Evolutionary conservation across 92 coral and sea anemone genomes (phyloP), one percentile per base, ranked within the genome.

Genomic region (Umimayanthus chanpuru): DNA sequence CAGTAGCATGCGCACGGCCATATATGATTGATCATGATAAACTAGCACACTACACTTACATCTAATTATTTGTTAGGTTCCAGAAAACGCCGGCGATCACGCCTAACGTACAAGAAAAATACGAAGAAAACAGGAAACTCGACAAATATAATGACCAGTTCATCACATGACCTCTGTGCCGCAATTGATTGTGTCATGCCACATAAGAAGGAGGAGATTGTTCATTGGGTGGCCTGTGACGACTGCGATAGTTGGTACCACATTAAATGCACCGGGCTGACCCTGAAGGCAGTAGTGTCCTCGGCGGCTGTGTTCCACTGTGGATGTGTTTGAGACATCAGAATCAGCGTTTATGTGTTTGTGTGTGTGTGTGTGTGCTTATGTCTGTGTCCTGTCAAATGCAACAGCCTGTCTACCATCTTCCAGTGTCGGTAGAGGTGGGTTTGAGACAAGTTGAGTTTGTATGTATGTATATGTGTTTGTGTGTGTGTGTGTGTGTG

Each of bases 171-270:
- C 38, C 56, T 64, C 44, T 96, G 98, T 89, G 93, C 94, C 6
- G 94, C 95, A 30, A 79, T 89, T 8, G 91, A 94, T 86, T 96
- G 99, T 73, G 43, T 90, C 41, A 90, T 90, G 15, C 98, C 99
- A 66, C 94, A 96, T 25, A 55, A 91, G 47, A 85, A 89, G 23
- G 82, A 93, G 29, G 88, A 93, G 39, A 53, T 94, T 8, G 94
- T 96, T 10, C 84, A 91, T 73, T 96, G 99, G 99, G 98, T 96
- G 1, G 96, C 96, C 81, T 96, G 98, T 86, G 97, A 95, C 75
- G 96, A 93, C 71, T 95, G 98, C 25, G 88, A 95, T 38, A 76
- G 86, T n/a, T 96, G 98, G 99, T 96, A 95, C 85, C 99, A 96
- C 47, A 78, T 95, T 38, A 90, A 90, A 47, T 96, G 99, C 49